Percentiles rank a stretch among this genome's conserved stretches.
Evolutionary conservation across 2,797 vertebrate species (phyloP).

Genomic region (Novumbra hubbsi): DNA sequence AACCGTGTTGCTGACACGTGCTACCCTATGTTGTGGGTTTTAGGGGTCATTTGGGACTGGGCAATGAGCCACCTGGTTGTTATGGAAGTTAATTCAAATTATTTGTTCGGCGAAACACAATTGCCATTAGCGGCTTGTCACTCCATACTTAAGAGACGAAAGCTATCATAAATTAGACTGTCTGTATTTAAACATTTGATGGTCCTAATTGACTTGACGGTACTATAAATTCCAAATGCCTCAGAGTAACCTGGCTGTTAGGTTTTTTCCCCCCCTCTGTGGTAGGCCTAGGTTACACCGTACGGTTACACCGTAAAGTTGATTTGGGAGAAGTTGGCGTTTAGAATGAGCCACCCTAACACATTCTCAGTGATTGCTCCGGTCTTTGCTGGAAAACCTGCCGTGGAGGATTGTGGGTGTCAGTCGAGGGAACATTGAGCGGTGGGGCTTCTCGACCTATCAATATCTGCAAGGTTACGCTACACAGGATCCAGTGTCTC

Average conservation of each 20-base stretch:
- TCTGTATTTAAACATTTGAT: constrained; percentile 12
- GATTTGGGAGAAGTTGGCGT: not conserved
- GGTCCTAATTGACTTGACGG: constrained; percentile 17
- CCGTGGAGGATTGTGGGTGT: too few relatives aligned
- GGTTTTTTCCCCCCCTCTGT: not conserved
- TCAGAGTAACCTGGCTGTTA: not conserved
- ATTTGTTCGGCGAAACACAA: not conserved
- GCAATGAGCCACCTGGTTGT: too few relatives aligned
- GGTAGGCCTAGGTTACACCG: not conserved
- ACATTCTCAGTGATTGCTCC: not conserved
- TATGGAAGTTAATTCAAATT: too few relatives aligned
- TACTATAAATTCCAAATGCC: not conserved
- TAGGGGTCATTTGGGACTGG: too few relatives aligned
- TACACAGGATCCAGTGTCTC: too few relatives aligned
- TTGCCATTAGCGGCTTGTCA: not conserved
- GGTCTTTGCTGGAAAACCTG: not conserved
- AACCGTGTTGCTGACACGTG: too few relatives aligned
- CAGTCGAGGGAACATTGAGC: too few relatives aligned
- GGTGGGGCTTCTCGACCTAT: too few relatives aligned
- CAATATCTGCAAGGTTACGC: too few relatives aligned
- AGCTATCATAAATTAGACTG: constrained; percentile 17
- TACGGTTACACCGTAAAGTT: not conserved
- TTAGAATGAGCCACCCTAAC: not conserved
- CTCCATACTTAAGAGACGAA: constrained; percentile 6
- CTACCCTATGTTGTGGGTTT: too few relatives aligned